Base-by-base conservation (phyloP, 2,113 vertebrate species). In the Ia io region DNA sequence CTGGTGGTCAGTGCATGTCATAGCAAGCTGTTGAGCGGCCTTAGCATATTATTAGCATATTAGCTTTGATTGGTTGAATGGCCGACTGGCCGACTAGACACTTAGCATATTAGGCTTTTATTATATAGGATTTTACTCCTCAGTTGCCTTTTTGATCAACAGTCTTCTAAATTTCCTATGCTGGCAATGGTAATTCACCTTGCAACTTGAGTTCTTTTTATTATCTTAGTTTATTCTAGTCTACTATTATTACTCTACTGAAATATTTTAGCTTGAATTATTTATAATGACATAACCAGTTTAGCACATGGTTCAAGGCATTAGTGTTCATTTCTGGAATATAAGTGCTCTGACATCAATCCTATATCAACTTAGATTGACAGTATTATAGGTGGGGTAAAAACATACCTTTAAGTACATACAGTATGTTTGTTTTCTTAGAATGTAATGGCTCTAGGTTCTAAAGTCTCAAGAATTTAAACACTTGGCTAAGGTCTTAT, bases 191-290 rank as follows among this genome's bases (percentile, higher is more conserved):
- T 56, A 88, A 92, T 71, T 88, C 67, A 90, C 11, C 53, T 92
- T 95, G 56, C 20, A 92, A 67, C 67, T 70, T 73, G 44, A 93
- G 40, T 47, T 91, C 56, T 85, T 93, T 82, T 82, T 76, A 79
- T 61, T 83, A 25, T 93, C 42, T 40, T 80, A 61, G 30, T 84
- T 28, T 92, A 53, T 82, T 91, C 51, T 73, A 88, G 25, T 7
- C 20, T 82, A 47, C 89, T 85, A 28, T 91, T 88, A 95, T 90
- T 85, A 95, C 80, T 76, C 74, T 86, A 40, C 20, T 40, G 65
- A 90, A 90, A 87, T 92, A 92, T 79, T 91, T 96, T 94, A 73
- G 42, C 65, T 77, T 90, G 59, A 91, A 90, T 96, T 92, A 96
- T 80, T 92, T 92, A 77, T 85, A 61, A 92, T 63, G 35, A 42